A percentile compares a stretch with the other conserved stretches of the same genome.
These are phyloP conservation scores for Silvanus unidentatus DNA, from an alignment of 2,888 invertebrate genomes.

Conservation along the genomic window DNA sequence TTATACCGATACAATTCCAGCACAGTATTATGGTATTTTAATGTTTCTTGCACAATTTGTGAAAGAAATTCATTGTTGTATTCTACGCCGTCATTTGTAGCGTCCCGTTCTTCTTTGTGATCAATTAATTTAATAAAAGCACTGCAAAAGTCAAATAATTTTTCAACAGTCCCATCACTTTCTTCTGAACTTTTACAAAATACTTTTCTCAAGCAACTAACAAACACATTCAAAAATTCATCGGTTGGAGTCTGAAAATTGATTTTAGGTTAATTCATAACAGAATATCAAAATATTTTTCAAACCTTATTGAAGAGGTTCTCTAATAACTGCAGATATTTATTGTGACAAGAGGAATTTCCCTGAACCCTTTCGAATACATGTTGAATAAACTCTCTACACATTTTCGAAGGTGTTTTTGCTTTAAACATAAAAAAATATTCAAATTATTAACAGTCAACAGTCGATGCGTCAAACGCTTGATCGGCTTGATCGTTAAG, in stretches of 20 bases:
- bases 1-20: conserved; percentile 20
- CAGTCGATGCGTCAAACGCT: too few species aligned
- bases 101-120: conserved; percentile 11
- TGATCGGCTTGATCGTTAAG: too few species aligned
- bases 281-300: not conserved
- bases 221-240: conserved; percentile 17
- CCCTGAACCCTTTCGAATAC: conserved; percentile 22
- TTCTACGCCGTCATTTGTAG: not conserved
- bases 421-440: too few species aligned
- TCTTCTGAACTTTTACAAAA: too few species aligned
- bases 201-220: conserved; percentile 16
- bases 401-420: too few species aligned
- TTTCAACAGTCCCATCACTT: conserved; percentile 12
- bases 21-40: conserved; percentile 18
- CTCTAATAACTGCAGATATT: conserved; percentile 22
- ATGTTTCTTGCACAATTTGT: too few species aligned
- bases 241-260: conserved; percentile 18
- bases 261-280: conserved; percentile 2
- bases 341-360: conserved; percentile 22
- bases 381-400: conserved; percentile 12
- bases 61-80: too few species aligned
- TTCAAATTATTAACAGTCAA: too few species aligned
- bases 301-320: conserved; percentile 23
- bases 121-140: conserved; percentile 19
- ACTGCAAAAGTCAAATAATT: conserved; percentile 25